phyloP scores from a whole-genome alignment of 2,888 invertebrate genomes.

The Criorhina ranunculi region DNA sequence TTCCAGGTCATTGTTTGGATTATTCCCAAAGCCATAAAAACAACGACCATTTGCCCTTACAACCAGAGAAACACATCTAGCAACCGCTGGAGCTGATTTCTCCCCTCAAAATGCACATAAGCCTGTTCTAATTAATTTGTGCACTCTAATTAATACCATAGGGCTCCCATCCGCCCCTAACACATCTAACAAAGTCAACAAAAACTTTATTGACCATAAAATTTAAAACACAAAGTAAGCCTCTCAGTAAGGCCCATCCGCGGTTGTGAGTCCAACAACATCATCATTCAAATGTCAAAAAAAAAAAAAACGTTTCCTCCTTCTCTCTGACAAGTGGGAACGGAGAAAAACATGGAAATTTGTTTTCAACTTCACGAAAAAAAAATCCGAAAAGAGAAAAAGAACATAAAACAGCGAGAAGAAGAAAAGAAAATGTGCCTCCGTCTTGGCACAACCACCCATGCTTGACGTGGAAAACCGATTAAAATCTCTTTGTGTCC shows the following conservation, averaged over 20 bases:
- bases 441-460: slow-evolving; percentile 62
- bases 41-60: slow-evolving; percentile 13
- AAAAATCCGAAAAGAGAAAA: slow-evolving; percentile 4
- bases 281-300: slow-evolving; percentile 20
- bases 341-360: slow-evolving; percentile 20
- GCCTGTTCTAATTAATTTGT: slow-evolving; percentile 56
- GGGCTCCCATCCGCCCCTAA: background rate
- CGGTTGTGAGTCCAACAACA: background rate
- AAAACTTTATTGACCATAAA: slow-evolving; percentile 72
- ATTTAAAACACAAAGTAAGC: slow-evolving; percentile 54
- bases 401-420: background rate
- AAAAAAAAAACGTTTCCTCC: slow-evolving; percentile 3
- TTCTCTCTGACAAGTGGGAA: background rate
- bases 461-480: slow-evolving; percentile 72
- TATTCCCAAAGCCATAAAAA: slow-evolving; percentile 40
- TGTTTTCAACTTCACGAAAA: slow-evolving; percentile 19
- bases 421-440: slow-evolving; percentile 29
- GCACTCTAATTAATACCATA: slow-evolving; percentile 34
- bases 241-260: background rate
- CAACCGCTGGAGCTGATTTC: slow-evolving; percentile 1
- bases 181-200: slow-evolving; percentile 27
- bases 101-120: slow-evolving; percentile 19
- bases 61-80: background rate
- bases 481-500: slow-evolving; percentile 76
- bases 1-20: slow-evolving; percentile 27